Base-by-base conservation (phyloP, 2,888 invertebrate species). In the Microdon myrmicae region DNA sequence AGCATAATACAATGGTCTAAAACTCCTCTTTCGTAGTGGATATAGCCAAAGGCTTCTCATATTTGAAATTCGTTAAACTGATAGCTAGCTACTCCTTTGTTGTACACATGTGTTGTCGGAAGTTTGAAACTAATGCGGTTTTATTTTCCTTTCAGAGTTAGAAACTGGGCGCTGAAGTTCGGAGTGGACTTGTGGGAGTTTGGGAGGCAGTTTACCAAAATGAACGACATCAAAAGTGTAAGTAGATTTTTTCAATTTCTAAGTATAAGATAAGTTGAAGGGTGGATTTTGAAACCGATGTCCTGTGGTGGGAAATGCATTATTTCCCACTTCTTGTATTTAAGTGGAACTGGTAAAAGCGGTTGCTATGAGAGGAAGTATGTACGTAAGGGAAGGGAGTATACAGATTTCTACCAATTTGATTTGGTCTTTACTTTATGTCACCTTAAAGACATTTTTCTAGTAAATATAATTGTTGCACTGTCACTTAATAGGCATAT, bases 121-220 rank as follows among this genome's bases (percentile, higher is more conserved):
- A 6, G 13, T 22, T 22, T 23, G 8, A 22, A 38, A 58, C 28
- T 39, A 32, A 45, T 44, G 38, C 16, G 2, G 10, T 20, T 51
- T 4, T 71, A 67, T 70, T 71, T 74, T 79, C 79, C 75, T 88
- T 87, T 56, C 86, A 94, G 93, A 84, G 92, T 94, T 69, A 90
- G 90, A 80, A 93, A 93, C 79, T 93, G 93, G 93, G 94, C 94
- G 69, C 81, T 93, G 68, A 90, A 92, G 82, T 93, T 94, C 76
- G 94, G 93, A 71, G 91, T 92, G 68, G 92, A 92, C 81, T 82
- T 93, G 68, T 93, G 92, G 92, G 91, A 92, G 81, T 92, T 91
- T 73, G 92, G 92, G 66, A 85, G 88, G 75, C 90, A 91, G 80
- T 89, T 90, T 77, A 93, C 92, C 10, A 90, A 91, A 83, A 91